phyloP scores from a whole-genome alignment of 2,113 vertebrate genomes.

The Oncorhynchus tshawytscha region DNA sequence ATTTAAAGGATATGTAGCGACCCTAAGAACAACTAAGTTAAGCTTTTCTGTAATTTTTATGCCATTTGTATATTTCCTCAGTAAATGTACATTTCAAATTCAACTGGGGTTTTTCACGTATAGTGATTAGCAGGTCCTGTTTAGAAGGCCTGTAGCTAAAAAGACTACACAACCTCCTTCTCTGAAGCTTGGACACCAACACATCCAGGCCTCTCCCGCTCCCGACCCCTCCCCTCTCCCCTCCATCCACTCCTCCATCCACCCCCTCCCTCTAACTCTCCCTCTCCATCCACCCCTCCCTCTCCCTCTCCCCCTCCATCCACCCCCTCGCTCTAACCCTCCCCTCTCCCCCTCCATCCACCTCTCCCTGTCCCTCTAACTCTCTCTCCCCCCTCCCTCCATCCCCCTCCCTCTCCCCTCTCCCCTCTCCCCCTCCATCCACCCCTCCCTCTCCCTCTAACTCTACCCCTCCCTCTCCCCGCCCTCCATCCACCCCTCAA shows the following conservation, averaged over 20 bases:
- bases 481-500: too few relatives aligned
- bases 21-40: constrained; percentile 12
- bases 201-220: constrained; percentile 52
- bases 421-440: too few relatives aligned
- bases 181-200: constrained; percentile 50
- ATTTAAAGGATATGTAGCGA: too few relatives aligned
- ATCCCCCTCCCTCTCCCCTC: too few relatives aligned
- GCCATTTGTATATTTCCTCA: constrained; percentile 48
- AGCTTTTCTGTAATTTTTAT: constrained; percentile 50
- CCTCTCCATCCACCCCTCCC: too few relatives aligned
- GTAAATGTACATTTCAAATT: constrained; percentile 60
- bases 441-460: too few relatives aligned
- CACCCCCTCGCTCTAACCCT: neutral
- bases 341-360: neutral
- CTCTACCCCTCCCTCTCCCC: too few relatives aligned
- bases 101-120: constrained; percentile 45
- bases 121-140: constrained; percentile 56
- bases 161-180: constrained; percentile 25
- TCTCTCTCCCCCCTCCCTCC: too few relatives aligned
- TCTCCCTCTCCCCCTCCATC: too few relatives aligned
- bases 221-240: constrained; percentile 35
- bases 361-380: too few relatives aligned
- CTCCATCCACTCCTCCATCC: neutral
- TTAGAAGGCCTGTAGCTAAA: constrained; percentile 43
- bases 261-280: neutral